Evolutionary conservation across 2,113 vertebrate species (phyloP), one percentile per base, ranked within the genome.

Genomic region (Varanus komodoensis): DNA sequence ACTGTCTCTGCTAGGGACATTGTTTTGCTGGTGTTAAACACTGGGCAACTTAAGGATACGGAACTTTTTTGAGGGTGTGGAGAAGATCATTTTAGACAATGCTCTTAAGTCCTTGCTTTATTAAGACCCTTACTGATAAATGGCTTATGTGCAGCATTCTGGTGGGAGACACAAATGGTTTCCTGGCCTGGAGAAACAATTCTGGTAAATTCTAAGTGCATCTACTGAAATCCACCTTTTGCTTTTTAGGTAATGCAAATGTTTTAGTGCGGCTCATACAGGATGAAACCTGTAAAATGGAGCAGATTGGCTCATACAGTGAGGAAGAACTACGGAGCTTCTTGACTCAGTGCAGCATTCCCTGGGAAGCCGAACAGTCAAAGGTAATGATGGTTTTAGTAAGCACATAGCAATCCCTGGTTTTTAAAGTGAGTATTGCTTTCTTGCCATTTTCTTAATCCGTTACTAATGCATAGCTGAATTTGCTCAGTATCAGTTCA

Each of bases 231-330:
- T 34, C 82, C 29, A 52, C 71, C 11, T 68, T 32, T 48, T 95
- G 69, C 50, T 87, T 95, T 93, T 74, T 90, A 99, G 99, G 98
- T 90, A 98, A 98, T 85, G 97, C 97, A 9, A 98, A 98, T 29
- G 95, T 94, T 87, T 95, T 99, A 95, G 98, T 99, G 87, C 98
- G 98, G 89, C 97, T 99, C 57, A 97, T 99, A 88, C 98, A 98
- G 78, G 98, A 99, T 12, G 98, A 98, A 1, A 88, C 94, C 67
- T 97, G 99, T 89, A 98, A 95, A 89, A 97, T 98, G 2, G 98
- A 98, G 89, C 96, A 98, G 84, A 93, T 99, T 71, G 96, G 97
- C 88, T 97, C 97, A 86, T 98, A 98, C 89, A 98, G 94, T 3
- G 95, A 97, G 82, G 96, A 98, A 6, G 98, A 99, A 93, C 97